Evolutionary conservation across 2,113 vertebrate species (phyloP).

Genomic region (Notarius quadriscutis): DNA sequence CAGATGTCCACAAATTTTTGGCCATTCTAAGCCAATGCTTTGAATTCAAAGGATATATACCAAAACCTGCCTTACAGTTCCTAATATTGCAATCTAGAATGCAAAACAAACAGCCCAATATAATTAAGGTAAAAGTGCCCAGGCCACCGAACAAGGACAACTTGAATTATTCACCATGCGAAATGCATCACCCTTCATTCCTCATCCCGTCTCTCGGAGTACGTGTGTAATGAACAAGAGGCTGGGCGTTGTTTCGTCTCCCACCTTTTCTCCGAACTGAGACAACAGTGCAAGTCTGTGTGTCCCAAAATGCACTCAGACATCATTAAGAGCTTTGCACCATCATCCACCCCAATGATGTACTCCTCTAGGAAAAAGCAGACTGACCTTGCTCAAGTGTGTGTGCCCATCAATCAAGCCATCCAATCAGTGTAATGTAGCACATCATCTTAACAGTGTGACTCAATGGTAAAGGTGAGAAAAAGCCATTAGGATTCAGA

Average conservation of each 20-base stretch:
- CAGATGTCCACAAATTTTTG: background rate
- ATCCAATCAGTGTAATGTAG: conserved; percentile 33
- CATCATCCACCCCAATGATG: background rate
- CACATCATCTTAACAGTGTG: background rate
- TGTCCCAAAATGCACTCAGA: background rate
- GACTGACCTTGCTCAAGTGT: conserved; percentile 25
- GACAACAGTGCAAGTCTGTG: background rate
- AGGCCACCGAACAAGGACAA: background rate
- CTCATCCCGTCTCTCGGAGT: background rate
- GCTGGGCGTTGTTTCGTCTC: background rate
- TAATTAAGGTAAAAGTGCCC: background rate
- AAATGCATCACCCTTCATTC: background rate
- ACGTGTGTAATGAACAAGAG: background rate
- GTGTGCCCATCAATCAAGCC: conserved; percentile 22
- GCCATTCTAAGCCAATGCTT: no score
- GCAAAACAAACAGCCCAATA: background rate
- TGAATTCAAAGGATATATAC: background rate
- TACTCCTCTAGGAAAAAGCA: background rate
- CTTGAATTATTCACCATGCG: conserved; percentile 30
- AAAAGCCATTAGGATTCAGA: conserved; percentile 29
- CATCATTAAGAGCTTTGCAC: conserved; percentile 22
- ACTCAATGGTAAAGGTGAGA: conserved; percentile 13
- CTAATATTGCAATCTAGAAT: background rate
- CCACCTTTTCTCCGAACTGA: background rate
- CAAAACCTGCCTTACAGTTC: background rate